Percentiles rank a stretch among this genome's conserved stretches.
Evolutionary conservation across 1,140 invertebrate genomes (phyloP).

Genomic region (Hylyphantes graminicola): DNA sequence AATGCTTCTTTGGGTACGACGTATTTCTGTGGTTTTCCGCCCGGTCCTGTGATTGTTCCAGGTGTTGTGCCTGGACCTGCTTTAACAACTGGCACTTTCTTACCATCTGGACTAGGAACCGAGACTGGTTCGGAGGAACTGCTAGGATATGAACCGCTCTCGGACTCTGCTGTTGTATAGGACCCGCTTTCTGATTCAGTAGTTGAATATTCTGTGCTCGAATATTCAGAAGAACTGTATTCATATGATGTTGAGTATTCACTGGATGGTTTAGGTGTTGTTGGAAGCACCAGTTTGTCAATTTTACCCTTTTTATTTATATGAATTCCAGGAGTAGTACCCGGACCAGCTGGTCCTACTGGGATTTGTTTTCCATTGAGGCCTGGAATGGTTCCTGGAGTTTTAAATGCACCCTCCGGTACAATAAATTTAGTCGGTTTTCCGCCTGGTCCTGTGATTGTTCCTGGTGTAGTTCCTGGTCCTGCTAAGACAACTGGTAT

Average conservation of each 20-base stretch:
- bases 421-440: conserved; percentile 7
- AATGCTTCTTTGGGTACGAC: not conserved
- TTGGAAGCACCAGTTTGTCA: not conserved
- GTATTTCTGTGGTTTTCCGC: conserved; percentile 12
- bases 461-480: conserved; percentile 26
- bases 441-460: conserved; percentile 7
- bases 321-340: not conserved
- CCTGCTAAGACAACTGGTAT: conserved; percentile 11
- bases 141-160: no score
- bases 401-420: no score
- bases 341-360: not conserved
- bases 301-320: not conserved
- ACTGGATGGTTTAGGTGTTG: conserved; percentile 1
- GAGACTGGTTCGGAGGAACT: not conserved
- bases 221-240: no score
- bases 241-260: not conserved
- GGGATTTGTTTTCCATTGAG: not conserved
- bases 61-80: conserved; percentile 20
- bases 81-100: not conserved
- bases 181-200: no score
- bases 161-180: no score
- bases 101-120: conserved; percentile 3
- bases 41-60: conserved; percentile 4
- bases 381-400: not conserved
- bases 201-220: no score